Conservation (phyloP, 2,888 invertebrate genomes). For the Cosmia pyralina region DNA sequence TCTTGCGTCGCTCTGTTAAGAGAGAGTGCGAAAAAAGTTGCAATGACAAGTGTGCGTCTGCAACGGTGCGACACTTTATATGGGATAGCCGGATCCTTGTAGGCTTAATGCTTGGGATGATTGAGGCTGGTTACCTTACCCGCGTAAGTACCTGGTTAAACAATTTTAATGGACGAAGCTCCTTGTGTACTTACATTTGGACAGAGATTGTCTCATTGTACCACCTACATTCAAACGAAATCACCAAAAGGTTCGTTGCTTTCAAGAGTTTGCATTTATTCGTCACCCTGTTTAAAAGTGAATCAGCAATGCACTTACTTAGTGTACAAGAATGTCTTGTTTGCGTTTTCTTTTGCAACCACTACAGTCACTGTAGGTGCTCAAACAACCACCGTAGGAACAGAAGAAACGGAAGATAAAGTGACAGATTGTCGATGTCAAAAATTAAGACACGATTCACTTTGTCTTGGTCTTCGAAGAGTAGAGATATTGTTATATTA, state of each 20-base stretch:
- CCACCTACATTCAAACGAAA: neutral
- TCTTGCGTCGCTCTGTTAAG: slow-evolving; percentile 66
- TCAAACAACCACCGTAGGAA: neutral
- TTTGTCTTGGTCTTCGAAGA: neutral
- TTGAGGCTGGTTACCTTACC: slow-evolving; percentile 24
- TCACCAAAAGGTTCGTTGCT: neutral
- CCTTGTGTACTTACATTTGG: neutral
- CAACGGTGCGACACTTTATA: slow-evolving; percentile 64
- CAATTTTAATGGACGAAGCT: slow-evolving; percentile 42
- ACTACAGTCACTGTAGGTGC: no score
- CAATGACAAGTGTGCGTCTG: slow-evolving; percentile 42
- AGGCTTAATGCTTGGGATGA: slow-evolving; percentile 36
- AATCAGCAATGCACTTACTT: slow-evolving; percentile 3
- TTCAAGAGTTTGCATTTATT: neutral
- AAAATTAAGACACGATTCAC: neutral
- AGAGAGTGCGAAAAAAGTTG: slow-evolving; percentile 65
- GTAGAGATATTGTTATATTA: no score
- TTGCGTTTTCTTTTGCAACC: neutral
- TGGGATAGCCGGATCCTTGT: slow-evolving; percentile 62
- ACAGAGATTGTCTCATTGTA: neutral
- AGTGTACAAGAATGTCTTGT: neutral
- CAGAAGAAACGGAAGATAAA: neutral
- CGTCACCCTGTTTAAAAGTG: neutral
- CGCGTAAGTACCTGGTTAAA: slow-evolving; percentile 7
- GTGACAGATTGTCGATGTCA: neutral